Conservation (phyloP, 1,140 invertebrate species). For the Colletes latitarsis region DNA sequence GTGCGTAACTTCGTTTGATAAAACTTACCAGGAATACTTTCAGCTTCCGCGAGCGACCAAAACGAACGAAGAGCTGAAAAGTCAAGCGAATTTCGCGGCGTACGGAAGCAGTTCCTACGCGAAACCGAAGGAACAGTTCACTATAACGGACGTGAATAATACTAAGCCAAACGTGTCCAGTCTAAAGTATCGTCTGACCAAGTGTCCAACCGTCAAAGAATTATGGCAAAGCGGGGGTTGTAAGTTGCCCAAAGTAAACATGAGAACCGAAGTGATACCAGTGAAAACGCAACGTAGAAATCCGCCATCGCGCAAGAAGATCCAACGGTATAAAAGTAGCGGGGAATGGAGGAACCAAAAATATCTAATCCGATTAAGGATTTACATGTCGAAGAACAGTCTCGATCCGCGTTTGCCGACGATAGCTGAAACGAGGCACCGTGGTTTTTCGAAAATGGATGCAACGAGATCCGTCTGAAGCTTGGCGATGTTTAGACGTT, state of each 20-base stretch:
- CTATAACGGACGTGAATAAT: constrained; percentile 25
- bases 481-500: background rate
- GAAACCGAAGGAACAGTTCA: constrained; percentile 13
- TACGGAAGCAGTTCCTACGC: background rate
- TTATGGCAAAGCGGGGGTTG: background rate
- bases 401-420: constrained; percentile 43
- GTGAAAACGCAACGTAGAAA: background rate
- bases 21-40: background rate
- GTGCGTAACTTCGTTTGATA: background rate
- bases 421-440: constrained; percentile 5
- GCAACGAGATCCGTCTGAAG: background rate
- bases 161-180: constrained; percentile 39
- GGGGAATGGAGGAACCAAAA: constrained; percentile 46
- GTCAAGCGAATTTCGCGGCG: background rate
- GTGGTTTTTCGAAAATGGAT: background rate
- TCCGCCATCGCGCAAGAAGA: background rate
- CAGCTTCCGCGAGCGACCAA: background rate
- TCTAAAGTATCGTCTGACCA: constrained; percentile 61
- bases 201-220: constrained; percentile 52
- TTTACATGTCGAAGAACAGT: constrained; percentile 32
- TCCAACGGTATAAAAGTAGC: background rate
- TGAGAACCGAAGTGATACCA: background rate
- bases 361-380: constrained; percentile 45
- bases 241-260: background rate
- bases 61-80: background rate